Conservation (phyloP, 2,888 invertebrate genomes). For the Hyposoter dolosus region DNA sequence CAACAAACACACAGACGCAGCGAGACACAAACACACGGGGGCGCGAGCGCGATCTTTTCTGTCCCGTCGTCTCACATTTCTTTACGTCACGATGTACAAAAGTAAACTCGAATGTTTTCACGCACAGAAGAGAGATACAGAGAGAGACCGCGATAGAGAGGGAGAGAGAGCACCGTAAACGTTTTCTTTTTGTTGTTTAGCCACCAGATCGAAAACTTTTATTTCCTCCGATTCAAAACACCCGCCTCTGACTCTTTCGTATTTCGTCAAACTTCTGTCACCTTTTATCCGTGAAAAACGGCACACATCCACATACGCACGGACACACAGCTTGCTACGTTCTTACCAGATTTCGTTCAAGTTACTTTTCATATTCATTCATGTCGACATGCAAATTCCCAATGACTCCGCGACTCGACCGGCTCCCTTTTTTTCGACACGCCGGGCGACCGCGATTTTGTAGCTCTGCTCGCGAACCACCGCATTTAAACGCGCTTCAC, state of each 20-base stretch:
- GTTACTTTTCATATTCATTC: constrained; percentile 16
- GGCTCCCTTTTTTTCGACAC: constrained; percentile 34
- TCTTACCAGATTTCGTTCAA: neutral
- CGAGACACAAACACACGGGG: neutral
- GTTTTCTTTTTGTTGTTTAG: constrained; percentile 14
- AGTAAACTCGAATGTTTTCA: constrained; percentile 54
- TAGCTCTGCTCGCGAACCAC: constrained; percentile 4
- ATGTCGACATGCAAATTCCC: constrained; percentile 18
- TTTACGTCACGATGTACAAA: constrained; percentile 55
- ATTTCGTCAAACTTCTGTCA: constrained; percentile 5
- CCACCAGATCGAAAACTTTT: neutral
- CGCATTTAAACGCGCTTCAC: constrained; percentile 16
- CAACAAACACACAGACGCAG: neutral
- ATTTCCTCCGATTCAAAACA: constrained; percentile 28
- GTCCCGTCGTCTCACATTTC: constrained; percentile 57
- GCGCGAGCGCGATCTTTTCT: constrained; percentile 51
- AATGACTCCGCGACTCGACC: constrained; percentile 32
- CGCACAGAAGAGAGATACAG: constrained; percentile 17
- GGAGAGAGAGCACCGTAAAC: constrained; percentile 24
- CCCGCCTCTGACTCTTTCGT: constrained; percentile 26
- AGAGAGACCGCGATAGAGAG: neutral
- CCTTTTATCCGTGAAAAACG: neutral
- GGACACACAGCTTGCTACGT: neutral
- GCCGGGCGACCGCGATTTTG: constrained; percentile 39
- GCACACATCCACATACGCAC: neutral